A percentile compares a stretch with the other conserved stretches of the same genome.
These are phyloP conservation scores for Dynastes grantii DNA, from an alignment of 2,888 invertebrate genomes.

Conservation along the genomic window DNA sequence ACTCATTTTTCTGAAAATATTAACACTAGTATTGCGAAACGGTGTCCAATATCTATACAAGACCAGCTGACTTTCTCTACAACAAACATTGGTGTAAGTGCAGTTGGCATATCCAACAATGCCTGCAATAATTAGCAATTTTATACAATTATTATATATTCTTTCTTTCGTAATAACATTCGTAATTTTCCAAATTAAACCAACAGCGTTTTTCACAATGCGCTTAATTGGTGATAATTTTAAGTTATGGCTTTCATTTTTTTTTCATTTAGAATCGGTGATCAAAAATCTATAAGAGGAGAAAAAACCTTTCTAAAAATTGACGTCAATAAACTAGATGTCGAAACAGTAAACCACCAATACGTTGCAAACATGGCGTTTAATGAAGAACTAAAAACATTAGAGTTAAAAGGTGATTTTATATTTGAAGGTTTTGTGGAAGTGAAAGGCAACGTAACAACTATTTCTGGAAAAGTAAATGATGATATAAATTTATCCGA, in stretches of 20 bases:
- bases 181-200: too few species aligned
- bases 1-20: too few species aligned
- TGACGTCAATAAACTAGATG: conserved; percentile 60
- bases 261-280: conserved; percentile 8
- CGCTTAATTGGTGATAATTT: too few species aligned
- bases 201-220: too few species aligned
- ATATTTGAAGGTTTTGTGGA: conserved; percentile 58
- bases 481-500: conserved; percentile 40
- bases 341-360: conserved; percentile 61
- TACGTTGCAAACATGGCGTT: conserved; percentile 59
- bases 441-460: conserved; percentile 56
- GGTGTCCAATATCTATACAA: too few species aligned
- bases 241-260: not conserved
- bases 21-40: too few species aligned
- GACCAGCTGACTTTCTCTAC: too few species aligned
- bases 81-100: too few species aligned
- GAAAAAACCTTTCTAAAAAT: conserved; percentile 64
- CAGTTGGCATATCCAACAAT: too few species aligned
- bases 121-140: too few species aligned
- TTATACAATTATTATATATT: too few species aligned
- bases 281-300: conserved; percentile 56
- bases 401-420: conserved; percentile 62
- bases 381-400: conserved; percentile 52
- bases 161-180: too few species aligned
- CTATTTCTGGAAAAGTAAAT: conserved; percentile 52